phyloP scores from a whole-genome alignment of 2,888 invertebrate genomes.

The Galeopsomyia nigrocyanea region DNA sequence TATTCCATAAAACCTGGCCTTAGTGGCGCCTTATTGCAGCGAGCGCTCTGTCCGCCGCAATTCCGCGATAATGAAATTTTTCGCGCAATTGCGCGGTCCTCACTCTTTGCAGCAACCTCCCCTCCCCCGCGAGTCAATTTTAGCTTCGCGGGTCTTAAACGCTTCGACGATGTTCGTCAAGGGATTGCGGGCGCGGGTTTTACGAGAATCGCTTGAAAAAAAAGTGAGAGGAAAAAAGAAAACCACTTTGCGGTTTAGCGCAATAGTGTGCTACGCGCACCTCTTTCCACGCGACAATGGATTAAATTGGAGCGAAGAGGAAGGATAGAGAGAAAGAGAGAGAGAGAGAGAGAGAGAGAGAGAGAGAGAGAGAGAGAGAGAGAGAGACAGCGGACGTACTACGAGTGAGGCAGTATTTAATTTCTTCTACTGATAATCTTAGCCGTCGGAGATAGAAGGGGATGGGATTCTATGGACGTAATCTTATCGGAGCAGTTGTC shows the following conservation, averaged over 20 bases:
- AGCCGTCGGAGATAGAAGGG: no score
- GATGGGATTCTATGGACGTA: no score
- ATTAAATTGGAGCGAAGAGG: background rate
- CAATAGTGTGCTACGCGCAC: background rate
- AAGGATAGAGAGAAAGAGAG: no score
- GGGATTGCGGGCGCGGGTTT: conserved; percentile 35
- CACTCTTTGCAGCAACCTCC: background rate
- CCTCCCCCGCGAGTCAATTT: conserved; percentile 30
- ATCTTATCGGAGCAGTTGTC: no score
- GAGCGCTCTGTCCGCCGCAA: conserved; percentile 3
- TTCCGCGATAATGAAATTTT: conserved; percentile 33
- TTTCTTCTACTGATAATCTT: no score
- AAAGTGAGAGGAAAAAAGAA: no score
- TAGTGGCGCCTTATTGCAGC: background rate
- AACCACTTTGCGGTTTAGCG: conserved; percentile 41
- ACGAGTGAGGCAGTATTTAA: background rate
- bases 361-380: no score
- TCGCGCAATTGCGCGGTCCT: conserved; percentile 22
- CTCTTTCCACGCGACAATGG: conserved; percentile 1
- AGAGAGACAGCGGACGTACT: background rate
- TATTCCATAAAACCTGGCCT: background rate
- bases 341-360: no score
- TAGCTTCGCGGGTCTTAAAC: conserved; percentile 24
- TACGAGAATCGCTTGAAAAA: conserved; percentile 33
- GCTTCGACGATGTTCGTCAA: conserved; percentile 39